Evolutionary conservation across 2,888 invertebrate genomes (phyloP).

Genomic region (Drosophila sordidula): DNA sequence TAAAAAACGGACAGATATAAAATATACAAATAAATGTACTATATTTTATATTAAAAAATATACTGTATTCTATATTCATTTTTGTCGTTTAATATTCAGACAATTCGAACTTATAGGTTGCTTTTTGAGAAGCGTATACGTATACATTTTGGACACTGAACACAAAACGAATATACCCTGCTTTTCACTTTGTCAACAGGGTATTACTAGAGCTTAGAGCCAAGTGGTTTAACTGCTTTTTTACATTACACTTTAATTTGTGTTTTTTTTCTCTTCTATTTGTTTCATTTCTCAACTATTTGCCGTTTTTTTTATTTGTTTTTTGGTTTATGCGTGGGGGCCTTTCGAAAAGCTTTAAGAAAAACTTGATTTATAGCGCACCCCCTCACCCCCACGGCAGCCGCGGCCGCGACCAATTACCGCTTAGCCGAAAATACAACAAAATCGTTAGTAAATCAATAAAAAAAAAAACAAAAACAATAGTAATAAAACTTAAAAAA

Average conservation of each 20-base stretch:
- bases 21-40: no score
- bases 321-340: constrained; percentile 66
- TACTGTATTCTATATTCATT: no score
- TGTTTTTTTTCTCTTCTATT: constrained; percentile 58
- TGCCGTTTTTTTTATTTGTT: constrained; percentile 36
- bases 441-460: constrained; percentile 55
- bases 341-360: constrained; percentile 66
- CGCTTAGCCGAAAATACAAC: constrained; percentile 4
- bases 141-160: no score
- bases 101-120: no score
- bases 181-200: neutral
- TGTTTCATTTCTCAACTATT: constrained; percentile 65
- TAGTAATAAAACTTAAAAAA: constrained; percentile 8
- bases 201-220: constrained; percentile 25
- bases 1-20: no score
- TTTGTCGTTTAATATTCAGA: no score
- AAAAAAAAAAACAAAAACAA: constrained; percentile 40
- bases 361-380: constrained; percentile 72
- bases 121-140: no score
- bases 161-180: neutral
- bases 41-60: no score
- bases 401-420: constrained; percentile 18
- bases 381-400: constrained; percentile 21
- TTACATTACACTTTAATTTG: constrained; percentile 74
- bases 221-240: constrained; percentile 73